Percentiles rank a stretch among this genome's conserved stretches.
phyloP scores from a whole-genome alignment of 1,140 invertebrate species.

The Globodera ellingtonae region DNA sequence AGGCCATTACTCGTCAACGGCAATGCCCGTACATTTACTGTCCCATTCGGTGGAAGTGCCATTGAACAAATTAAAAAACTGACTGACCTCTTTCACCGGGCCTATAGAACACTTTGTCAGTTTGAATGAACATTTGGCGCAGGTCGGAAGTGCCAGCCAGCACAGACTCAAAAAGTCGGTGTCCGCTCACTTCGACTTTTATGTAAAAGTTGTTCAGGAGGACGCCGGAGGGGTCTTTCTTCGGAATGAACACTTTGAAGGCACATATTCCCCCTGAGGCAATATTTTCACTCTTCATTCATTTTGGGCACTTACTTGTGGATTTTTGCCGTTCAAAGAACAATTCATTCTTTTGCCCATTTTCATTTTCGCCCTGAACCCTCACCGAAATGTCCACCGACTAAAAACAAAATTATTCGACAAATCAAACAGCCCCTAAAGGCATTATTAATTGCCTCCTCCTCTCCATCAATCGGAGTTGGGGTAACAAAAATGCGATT shows the following conservation, averaged over 20 bases:
- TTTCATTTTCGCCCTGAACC: conserved; percentile 10
- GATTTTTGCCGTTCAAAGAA: conserved; percentile 16
- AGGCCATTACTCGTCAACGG: conserved; percentile 3
- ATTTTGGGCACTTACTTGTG: neutral
- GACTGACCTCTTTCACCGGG: conserved; percentile 17
- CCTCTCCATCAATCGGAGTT: neutral
- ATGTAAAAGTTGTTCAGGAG: conserved; percentile 14
- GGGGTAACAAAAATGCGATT: conserved; percentile 16
- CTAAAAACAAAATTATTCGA: conserved; percentile 4
- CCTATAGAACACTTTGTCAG: conserved; percentile 21
- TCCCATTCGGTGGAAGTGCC: neutral
- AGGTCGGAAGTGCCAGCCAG: conserved; percentile 11
- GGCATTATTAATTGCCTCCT: neutral
- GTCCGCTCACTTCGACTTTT: neutral
- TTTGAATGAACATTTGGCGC: conserved; percentile 18
- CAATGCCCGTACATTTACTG: conserved; percentile 22
- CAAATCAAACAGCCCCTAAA: neutral
- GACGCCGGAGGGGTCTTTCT: neutral
- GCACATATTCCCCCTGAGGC: neutral
- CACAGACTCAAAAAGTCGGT: neutral
- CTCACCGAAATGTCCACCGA: conserved; percentile 8
- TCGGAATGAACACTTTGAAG: conserved; percentile 13
- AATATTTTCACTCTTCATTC: neutral
- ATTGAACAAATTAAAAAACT: neutral
- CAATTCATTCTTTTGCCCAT: conserved; percentile 11